phyloP scores from a whole-genome alignment of 2,113 vertebrate genomes.

The Bombycilla garrulus region DNA sequence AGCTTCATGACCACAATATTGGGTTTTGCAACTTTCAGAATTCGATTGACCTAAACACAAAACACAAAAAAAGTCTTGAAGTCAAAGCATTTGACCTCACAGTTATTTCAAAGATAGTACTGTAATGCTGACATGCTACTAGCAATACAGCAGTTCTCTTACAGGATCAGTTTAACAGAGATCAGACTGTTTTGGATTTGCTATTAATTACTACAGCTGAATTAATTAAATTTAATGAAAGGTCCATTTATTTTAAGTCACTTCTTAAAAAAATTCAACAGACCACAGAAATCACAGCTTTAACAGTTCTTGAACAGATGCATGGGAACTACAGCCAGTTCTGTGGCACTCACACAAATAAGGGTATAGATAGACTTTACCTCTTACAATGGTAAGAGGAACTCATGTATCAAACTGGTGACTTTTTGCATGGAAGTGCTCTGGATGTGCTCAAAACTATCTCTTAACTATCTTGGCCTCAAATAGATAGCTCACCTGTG shows the following conservation, averaged over 20 bases:
- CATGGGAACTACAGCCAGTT: not conserved
- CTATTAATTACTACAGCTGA: not conserved
- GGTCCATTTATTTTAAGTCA: not conserved
- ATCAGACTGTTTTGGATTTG: not conserved
- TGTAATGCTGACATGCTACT: not conserved
- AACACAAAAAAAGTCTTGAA: constrained; percentile 10
- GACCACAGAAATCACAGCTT: not conserved
- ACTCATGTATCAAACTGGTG: not conserved
- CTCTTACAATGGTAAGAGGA: fast-evolving
- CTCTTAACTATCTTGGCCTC: not conserved
- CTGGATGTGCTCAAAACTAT: not conserved
- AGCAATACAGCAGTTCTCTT: not conserved
- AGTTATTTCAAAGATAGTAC: not conserved
- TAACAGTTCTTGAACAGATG: not conserved
- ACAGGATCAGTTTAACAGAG: not conserved
- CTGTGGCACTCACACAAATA: not conserved
- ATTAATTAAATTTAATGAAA: not conserved
- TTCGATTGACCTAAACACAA: constrained; percentile 85
- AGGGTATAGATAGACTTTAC: not conserved
- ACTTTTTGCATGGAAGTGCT: not conserved
- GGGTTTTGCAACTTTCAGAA: constrained; percentile 96
- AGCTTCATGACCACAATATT: constrained; percentile 99
- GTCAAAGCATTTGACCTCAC: not conserved
- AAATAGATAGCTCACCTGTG: not conserved
- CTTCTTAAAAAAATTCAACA: not conserved